Base-by-base conservation (phyloP, 2,113 vertebrate species). In the Pipa parva region DNA sequence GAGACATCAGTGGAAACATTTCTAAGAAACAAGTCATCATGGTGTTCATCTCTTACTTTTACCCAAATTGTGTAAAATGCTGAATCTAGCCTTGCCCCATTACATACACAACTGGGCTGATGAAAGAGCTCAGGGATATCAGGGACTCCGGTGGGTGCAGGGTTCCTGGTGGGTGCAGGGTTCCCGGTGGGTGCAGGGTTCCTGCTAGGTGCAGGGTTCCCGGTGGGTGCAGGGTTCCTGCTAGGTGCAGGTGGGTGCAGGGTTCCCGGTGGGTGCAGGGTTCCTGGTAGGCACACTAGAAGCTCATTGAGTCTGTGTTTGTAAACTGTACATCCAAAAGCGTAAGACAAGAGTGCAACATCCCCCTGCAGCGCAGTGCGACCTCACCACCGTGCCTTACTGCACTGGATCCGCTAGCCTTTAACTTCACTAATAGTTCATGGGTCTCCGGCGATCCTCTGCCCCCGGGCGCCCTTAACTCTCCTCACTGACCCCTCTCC, bases 11-110 rank as follows among this genome's bases (percentile, higher is more conserved):
- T 36, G 64, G 13, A 13, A 48, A 31, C 24, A 52, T 51, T 33
- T 58, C 79, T 12, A 46, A 75, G 46, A 63, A 78, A 64, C 57
- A 64, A 63, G 73, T 81, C 63, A 58, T 20, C 63, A 51, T 2
- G 61, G 56, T 74, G 78, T 63, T 64, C 70, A 15, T 46, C 74
- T 73, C 86, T 85, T 88, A 70, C 48, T 77, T 66, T 36, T 31
- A 49, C 73, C 33, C 68, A 59, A 17, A 21, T 31, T 18, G 10
- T 39, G 20, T 5, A 59, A 28, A 68, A 20, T 42, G 17, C 9
- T 33, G 49, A 52, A 51, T 39, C 17, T 46, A 59, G 58, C 26
- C 28, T 36, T 7, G 42, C 10, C 27, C 13, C 45, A 36, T 3
- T 12, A 3, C 10, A 5, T 31, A 4, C 29, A 5, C 10, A 10